These are phyloP conservation scores for Amazona guildingii DNA, from an alignment of 2,113 vertebrate genomes.

Conservation along the genomic window DNA sequence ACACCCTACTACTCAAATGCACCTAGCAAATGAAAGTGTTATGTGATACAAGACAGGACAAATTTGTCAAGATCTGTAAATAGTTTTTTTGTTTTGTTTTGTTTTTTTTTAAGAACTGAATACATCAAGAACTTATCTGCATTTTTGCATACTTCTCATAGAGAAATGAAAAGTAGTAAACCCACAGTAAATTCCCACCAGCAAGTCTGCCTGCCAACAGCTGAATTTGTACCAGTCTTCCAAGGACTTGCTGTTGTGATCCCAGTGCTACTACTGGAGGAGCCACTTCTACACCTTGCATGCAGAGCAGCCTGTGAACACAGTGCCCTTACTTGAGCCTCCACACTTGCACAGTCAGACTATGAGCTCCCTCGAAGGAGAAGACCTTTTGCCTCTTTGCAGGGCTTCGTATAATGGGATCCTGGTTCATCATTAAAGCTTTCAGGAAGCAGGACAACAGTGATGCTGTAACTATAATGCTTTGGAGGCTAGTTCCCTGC, in stretches of 20 bases:
- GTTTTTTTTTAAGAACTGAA: background rate
- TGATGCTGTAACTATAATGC: rapidly evolving
- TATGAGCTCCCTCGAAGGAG: background rate
- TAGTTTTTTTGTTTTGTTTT: too few relatives aligned
- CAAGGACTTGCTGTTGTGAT: background rate
- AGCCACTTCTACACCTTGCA: rapidly evolving
- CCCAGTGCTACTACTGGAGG: background rate
- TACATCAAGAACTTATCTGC: background rate
- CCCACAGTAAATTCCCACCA: background rate
- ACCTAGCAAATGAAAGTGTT: background rate
- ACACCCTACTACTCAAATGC: background rate
- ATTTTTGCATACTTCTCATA: background rate
- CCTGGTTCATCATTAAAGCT: background rate
- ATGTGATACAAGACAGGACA: background rate
- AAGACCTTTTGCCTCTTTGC: background rate
- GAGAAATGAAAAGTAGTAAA: background rate
- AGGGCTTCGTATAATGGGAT: background rate
- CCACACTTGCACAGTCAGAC: background rate
- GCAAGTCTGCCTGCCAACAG: background rate
- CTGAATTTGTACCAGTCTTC: background rate
- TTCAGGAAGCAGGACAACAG: background rate
- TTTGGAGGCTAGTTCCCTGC: background rate
- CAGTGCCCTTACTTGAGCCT: background rate
- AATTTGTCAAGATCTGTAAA: background rate
- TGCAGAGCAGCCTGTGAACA: background rate